phyloP scores from a whole-genome alignment of 2,113 vertebrate genomes.

The Epinephelus cyanopodus region DNA sequence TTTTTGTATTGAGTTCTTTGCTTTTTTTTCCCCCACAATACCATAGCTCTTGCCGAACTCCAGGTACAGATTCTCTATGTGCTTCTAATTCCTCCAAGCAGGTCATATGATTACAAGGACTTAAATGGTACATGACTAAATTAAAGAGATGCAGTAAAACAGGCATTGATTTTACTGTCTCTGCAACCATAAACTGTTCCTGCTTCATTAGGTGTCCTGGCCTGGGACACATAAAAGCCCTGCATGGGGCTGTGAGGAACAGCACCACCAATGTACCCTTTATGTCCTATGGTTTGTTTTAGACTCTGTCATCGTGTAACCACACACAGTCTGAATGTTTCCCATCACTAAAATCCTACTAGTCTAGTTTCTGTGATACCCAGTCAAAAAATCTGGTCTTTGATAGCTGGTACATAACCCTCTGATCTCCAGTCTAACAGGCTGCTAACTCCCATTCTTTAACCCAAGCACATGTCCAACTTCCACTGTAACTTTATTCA shows the following conservation, averaged over 20 bases:
- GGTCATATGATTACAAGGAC: conserved; percentile 67
- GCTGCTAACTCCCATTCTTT: conserved; percentile 75
- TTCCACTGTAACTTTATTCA: conserved; percentile 51
- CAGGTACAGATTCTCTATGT: conserved; percentile 82
- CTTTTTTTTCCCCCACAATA: conserved; percentile 66
- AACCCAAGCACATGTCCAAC: conserved; percentile 66
- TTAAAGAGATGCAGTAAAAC: conserved; percentile 8
- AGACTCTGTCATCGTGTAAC: conserved; percentile 71
- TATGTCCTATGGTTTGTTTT: conserved; percentile 72
- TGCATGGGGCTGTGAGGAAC: conserved; percentile 8
- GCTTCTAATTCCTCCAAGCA: conserved; percentile 58
- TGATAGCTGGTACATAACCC: conserved; percentile 54
- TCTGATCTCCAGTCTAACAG: conserved; percentile 64
- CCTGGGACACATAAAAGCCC: conserved; percentile 19
- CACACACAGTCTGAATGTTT: conserved; percentile 59
- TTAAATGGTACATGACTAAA: conserved; percentile 81
- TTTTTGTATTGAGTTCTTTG: conserved; percentile 66
- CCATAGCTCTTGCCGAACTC: conserved; percentile 82
- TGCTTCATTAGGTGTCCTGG: conserved; percentile 3
- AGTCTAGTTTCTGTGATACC: conserved; percentile 63
- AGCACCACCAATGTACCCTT: conserved; percentile 71
- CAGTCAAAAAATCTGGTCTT: conserved; percentile 33
- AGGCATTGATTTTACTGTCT: conserved; percentile 28
- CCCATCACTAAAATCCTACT: conserved; percentile 81
- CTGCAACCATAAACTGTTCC: conserved; percentile 40